Conservation (phyloP, 2,797 vertebrate species). For the Salmo trutta region DNA sequence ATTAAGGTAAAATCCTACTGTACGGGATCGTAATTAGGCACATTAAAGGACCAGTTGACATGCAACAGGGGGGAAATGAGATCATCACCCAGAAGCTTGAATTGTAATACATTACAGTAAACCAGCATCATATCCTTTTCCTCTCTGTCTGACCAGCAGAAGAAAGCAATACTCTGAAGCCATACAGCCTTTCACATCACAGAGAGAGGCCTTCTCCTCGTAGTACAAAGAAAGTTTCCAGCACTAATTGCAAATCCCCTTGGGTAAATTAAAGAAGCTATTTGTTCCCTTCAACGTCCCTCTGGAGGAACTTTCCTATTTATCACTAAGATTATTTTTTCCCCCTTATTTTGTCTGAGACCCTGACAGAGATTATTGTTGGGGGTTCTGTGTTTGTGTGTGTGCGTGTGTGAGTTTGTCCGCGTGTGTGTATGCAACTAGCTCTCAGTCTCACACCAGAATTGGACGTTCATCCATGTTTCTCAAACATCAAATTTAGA, state of each 20-base stretch:
- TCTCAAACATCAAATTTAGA: no score
- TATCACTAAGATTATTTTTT: neutral
- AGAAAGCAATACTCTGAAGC: constrained; percentile 7
- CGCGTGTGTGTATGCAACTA: neutral
- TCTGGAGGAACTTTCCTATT: constrained; percentile 53
- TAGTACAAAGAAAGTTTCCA: constrained; percentile 3
- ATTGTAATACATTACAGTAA: constrained; percentile 5
- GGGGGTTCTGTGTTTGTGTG: constrained; percentile 52
- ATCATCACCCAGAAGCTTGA: neutral
- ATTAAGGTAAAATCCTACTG: neutral
- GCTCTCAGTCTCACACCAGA: constrained; percentile 24
- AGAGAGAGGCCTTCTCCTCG: neutral
- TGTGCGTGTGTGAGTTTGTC: neutral
- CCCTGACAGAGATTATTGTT: neutral
- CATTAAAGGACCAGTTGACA: neutral
- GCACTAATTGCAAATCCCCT: constrained; percentile 28
- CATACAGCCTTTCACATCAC: neutral
- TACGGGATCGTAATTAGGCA: neutral
- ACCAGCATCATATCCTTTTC: neutral
- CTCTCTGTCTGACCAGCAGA: neutral
- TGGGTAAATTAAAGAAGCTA: constrained; percentile 30
- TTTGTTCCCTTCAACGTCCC: constrained; percentile 44
- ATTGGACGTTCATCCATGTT: neutral
- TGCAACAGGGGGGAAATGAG: neutral
- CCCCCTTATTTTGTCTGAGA: neutral